Base-by-base conservation (phyloP, 2,797 vertebrate species). In the Emydoidea blandingii region DNA sequence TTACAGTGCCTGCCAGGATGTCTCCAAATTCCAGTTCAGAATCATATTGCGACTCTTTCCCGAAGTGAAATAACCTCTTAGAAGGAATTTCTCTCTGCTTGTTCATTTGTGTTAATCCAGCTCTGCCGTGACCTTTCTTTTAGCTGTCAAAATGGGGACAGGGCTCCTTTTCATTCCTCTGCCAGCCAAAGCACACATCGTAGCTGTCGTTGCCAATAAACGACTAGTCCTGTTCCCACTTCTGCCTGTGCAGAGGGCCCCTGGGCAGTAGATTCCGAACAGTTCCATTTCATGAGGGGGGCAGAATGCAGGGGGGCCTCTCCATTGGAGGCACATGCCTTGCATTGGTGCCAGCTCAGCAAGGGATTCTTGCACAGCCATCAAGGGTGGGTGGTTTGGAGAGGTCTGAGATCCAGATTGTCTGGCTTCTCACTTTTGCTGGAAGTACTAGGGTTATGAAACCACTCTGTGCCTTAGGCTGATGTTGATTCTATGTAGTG, bases 41-140 rank as follows among this genome's bases (percentile, higher is more conserved):
- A 88, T 87, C 44, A 50, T 79, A 56, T 50, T 0, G 0, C 27
- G 31, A 2, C 14, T 91, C 91, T 80, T 85, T 54, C 41, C 23
- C 18, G 19, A 89, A 94, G n/a, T 14, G 10, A 86, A 95, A 94
- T 41, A 37, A 5, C 37, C 16, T 62, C 93, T 47, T 90, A 93
- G 74, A 87, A 93, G 84, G 27, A 74, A 18, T 83, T 94, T 37
- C n/a, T 68, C 65, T 68, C n/a, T 68, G 65, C 65, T 68, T 91
- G 14, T 53, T 74, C 72, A 59, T 95, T 93, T 82, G 57, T 82
- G 53, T 89, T 83, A 92, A 81, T 14, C 23, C 87, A 94, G 74
- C 29, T 23, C 31, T 0, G 0, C 27, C 54, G n/a, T 1, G 1
- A 81, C 29, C 25, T 90, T 76, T 44, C 29, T 88, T 94, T 90